Conservation (phyloP, 2,113 vertebrate species). For the Vicugna pacos region DNA sequence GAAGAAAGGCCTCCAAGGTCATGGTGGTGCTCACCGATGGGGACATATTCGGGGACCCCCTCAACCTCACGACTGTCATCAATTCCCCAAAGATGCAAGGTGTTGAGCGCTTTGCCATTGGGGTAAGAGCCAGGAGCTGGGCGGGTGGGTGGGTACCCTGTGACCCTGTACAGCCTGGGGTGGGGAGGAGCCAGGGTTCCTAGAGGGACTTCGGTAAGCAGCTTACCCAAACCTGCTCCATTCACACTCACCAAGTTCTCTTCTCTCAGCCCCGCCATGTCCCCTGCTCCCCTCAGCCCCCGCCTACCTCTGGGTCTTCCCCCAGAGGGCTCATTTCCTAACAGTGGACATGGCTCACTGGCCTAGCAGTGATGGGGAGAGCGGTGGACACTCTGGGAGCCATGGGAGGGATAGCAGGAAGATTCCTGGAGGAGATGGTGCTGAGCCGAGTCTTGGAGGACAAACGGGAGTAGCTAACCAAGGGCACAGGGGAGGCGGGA, state of each 20-base stretch:
- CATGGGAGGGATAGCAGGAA: background rate
- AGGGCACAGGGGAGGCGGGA: rapidly evolving
- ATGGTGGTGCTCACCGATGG: slow-evolving; percentile 91
- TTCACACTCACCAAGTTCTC: background rate
- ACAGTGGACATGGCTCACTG: background rate
- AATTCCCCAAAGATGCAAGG: slow-evolving; percentile 82
- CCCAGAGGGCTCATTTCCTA: background rate
- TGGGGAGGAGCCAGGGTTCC: background rate
- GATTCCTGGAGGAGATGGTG: background rate
- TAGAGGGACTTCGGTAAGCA: background rate
- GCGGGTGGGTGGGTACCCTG: rapidly evolving
- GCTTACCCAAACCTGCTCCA: background rate
- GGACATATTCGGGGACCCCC: slow-evolving; percentile 82
- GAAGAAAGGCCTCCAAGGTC: slow-evolving; percentile 84
- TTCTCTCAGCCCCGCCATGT: background rate
- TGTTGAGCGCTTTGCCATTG: slow-evolving; percentile 88
- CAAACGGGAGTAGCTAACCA: background rate
- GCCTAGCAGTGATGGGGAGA: background rate
- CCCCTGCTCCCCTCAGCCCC: background rate
- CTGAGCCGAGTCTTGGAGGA: background rate
- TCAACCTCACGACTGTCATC: slow-evolving; percentile 83
- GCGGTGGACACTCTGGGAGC: background rate
- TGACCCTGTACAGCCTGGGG: background rate
- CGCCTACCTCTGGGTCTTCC: background rate
- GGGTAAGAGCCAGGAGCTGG: slow-evolving; percentile 80